Base-by-base conservation (phyloP, 1,140 invertebrate species). In the Pollicipes pollicipes region DNA sequence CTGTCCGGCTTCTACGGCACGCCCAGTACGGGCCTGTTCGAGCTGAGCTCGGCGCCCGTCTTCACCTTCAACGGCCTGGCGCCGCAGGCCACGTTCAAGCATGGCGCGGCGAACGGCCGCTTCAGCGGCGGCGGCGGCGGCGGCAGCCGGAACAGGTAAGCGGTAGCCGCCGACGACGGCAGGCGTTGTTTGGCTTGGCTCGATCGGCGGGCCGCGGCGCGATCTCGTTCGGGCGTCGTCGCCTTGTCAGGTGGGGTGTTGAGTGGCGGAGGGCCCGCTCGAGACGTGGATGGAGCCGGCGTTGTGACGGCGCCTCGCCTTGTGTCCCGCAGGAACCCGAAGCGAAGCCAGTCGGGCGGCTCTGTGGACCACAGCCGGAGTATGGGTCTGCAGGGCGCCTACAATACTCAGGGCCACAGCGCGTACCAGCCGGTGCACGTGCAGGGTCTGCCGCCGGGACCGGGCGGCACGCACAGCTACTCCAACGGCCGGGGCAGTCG, bases 51-150 rank as follows among this genome's bases (percentile, higher is more conserved):
- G 80, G 85, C 85, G 64, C 82, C 75, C 75, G 80, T 75, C 72
- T 66, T 66, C 64, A 29, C 64, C 17, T 82, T 88, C 75, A 90
- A 90, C 80, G 88, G 88, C 66, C 80, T 91, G 69, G 83, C 88
- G 32, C 87, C 87, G 37, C 88, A 88, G 77, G 80, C 79, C 70
- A 79, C 85, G 70, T 88, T 84, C 78, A 77, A 78, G 72, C 76
- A 78, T 68, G 68, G 76, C 27, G 67, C 74, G 73, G 74, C 70
- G 45, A 73, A 73, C 70, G 73, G 75, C 66, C 73, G 75, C 70
- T 73, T 72, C 66, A 72, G 70, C 35, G 72, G 64, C 70, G 70
- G 71, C 71, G 70, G 63, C 72, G 74, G 70, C 73, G 74, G 63
- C 72, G 70, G 68, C 68, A 68, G 45, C 45, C 73, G 66, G 64